Evolutionary conservation across 2,888 invertebrate genomes (phyloP).

Genomic region (Elegia similella): DNA sequence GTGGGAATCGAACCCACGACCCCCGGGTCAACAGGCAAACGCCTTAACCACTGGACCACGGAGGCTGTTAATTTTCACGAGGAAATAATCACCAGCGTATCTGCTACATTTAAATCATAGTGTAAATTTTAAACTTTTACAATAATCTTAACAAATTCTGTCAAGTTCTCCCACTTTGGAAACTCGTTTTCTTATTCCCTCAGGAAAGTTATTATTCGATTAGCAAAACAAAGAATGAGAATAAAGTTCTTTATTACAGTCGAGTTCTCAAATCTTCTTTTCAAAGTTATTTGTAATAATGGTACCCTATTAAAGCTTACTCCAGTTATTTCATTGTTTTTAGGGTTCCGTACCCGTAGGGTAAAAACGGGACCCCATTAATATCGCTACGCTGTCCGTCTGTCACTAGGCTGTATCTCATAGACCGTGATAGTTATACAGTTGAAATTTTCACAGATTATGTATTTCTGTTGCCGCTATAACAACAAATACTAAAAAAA

Average conservation of each 20-base stretch:
- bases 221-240: slow-evolving; percentile 8
- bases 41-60: too few relatives aligned
- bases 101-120: background rate
- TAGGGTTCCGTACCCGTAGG: too few relatives aligned
- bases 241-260: slow-evolving; percentile 9
- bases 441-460: too few relatives aligned
- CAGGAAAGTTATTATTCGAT: background rate
- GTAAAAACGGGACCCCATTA: too few relatives aligned
- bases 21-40: too few relatives aligned
- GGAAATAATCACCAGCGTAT: background rate
- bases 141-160: background rate
- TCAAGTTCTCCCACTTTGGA: background rate
- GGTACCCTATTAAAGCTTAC: slow-evolving; percentile 7
- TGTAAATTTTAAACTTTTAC: background rate
- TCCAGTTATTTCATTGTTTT: slow-evolving; percentile 21
- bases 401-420: too few relatives aligned
- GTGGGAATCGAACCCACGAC: too few relatives aligned
- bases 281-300: slow-evolving; percentile 12
- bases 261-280: slow-evolving; percentile 1
- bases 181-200: background rate
- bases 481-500: too few relatives aligned
- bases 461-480: too few relatives aligned
- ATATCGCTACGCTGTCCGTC: too few relatives aligned
- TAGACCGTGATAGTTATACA: too few relatives aligned
- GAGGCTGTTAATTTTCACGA: too few relatives aligned